Conservation (phyloP, 1,140 invertebrate species). For the Semibalanus balanoides region DNA sequence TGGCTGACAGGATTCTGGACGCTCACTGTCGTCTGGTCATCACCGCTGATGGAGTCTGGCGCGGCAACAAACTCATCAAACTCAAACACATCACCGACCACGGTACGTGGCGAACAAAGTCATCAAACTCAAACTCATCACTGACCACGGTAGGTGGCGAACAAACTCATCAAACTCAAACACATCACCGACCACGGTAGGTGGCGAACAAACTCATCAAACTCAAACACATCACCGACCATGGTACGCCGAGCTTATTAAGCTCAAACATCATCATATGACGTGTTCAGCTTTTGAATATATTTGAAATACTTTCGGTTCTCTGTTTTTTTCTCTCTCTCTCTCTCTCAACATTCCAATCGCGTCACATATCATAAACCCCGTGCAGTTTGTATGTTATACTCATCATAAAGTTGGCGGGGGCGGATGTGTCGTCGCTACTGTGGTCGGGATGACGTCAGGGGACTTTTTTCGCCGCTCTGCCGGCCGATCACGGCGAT, state of each 20-base stretch:
- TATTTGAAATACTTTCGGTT: no score
- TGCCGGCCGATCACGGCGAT: no score
- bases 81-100: slow-evolving; percentile 77
- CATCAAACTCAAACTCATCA: slow-evolving; percentile 38
- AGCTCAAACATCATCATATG: no score
- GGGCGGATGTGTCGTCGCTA: no score
- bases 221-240: slow-evolving; percentile 74
- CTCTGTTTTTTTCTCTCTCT: no score
- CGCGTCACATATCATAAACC: no score
- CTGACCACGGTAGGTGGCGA: slow-evolving; percentile 55
- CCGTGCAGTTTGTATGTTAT: no score
- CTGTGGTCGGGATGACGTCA: no score
- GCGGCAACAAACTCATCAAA: slow-evolving; percentile 74
- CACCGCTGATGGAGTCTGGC: slow-evolving; percentile 78
- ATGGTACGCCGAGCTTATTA: slow-evolving; percentile 30
- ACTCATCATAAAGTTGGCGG: no score
- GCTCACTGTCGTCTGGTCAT: slow-evolving; percentile 64
- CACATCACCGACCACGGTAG: slow-evolving; percentile 60
- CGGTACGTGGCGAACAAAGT: slow-evolving; percentile 24
- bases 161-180: slow-evolving; percentile 76
- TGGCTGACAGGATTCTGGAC: slow-evolving; percentile 79
- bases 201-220: slow-evolving; percentile 54
- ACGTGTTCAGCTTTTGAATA: no score
- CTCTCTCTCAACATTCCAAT: no score
- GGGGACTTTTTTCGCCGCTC: no score